Conservation (phyloP, 2,797 vertebrate genomes). For the Siniperca obscura region DNA sequence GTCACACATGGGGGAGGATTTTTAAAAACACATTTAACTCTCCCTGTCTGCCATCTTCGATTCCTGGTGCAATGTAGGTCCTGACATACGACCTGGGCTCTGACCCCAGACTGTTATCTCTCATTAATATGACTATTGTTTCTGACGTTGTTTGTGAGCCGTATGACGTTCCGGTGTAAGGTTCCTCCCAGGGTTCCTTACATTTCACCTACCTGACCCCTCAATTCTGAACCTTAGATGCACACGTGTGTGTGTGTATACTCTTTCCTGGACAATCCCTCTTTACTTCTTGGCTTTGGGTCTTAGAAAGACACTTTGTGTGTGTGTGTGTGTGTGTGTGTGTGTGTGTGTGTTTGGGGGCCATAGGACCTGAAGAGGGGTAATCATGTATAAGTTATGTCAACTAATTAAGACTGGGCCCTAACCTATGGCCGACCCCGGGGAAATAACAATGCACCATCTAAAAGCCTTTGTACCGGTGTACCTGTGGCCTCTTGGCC, state of each 20-base stretch:
- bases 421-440: conserved; percentile 86
- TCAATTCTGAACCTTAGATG: conserved; percentile 53
- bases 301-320: conserved; percentile 52
- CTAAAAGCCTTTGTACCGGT: conserved; percentile 85
- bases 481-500: conserved; percentile 78
- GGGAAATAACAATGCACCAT: conserved; percentile 86
- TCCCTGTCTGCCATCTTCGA: conserved; percentile 23
- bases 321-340: conserved; percentile 65
- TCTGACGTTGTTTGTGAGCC: conserved; percentile 66
- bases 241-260: conserved; percentile 6
- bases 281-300: conserved; percentile 40
- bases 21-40: conserved; percentile 8
- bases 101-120: conserved; percentile 75
- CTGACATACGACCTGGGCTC: conserved; percentile 63
- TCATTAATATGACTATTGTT: conserved; percentile 78
- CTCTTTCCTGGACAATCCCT: conserved; percentile 38
- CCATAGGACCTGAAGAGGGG: conserved; percentile 71
- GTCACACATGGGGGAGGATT: neutral
- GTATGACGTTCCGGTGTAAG: conserved; percentile 56
- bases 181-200: conserved; percentile 72
- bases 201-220: conserved; percentile 70
- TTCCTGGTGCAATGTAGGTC: conserved; percentile 27
- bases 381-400: conserved; percentile 91
- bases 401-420: conserved; percentile 92
- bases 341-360: conserved; percentile 58